These are phyloP conservation scores for Pangasius krempfi DNA, from an alignment of 2,797 vertebrate species.

Conservation along the genomic window DNA sequence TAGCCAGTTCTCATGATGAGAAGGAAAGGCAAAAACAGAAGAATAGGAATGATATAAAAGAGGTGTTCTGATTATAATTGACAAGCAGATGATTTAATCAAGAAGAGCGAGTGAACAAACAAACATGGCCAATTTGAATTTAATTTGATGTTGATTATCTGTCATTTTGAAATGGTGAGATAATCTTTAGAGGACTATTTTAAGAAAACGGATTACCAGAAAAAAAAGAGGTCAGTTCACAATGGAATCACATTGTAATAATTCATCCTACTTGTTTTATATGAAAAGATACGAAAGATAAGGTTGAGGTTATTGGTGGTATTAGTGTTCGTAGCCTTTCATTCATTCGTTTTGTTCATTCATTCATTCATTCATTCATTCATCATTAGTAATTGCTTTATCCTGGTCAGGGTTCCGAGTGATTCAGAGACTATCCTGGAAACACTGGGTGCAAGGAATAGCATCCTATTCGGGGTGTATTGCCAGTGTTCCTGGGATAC, in stretches of 20 bases:
- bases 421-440: neutral
- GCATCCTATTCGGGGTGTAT: neutral
- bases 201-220: too few species aligned
- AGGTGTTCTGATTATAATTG: slow-evolving; percentile 89
- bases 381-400: neutral
- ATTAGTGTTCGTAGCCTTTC: neutral
- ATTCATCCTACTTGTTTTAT: neutral
- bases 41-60: neutral
- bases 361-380: neutral
- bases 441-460: neutral
- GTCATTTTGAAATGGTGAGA: neutral
- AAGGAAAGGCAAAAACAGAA: neutral
- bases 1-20: neutral
- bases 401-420: neutral
- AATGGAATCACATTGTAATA: neutral
- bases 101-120: slow-evolving; percentile 72
- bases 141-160: slow-evolving; percentile 75
- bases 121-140: slow-evolving; percentile 77
- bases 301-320: neutral
- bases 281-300: neutral
- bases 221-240: neutral
- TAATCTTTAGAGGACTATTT: slow-evolving; percentile 28
- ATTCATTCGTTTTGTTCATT: neutral
- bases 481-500: neutral
- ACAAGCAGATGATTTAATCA: slow-evolving; percentile 83